Conservation (phyloP, 2,113 vertebrate genomes). For the Coptodon rendalli region DNA sequence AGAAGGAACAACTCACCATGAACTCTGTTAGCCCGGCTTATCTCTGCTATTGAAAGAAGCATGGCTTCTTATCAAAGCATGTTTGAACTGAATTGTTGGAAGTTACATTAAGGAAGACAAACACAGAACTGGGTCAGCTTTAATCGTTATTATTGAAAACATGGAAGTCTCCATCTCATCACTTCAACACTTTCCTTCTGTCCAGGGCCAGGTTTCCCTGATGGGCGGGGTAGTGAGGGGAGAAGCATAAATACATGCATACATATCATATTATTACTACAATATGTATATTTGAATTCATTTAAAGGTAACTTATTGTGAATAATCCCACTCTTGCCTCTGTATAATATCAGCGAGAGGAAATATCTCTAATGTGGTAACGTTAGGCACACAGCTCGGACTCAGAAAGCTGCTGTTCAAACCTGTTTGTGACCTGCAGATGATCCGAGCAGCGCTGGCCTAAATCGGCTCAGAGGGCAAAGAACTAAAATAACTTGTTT, state of each 20-base stretch:
- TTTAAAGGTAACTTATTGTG: background rate
- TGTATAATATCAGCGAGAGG: background rate
- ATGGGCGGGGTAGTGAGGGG: background rate
- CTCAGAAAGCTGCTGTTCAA: fast-evolving
- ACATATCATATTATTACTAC: background rate
- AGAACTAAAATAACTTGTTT: background rate
- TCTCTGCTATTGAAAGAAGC: background rate
- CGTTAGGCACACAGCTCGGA: fast-evolving
- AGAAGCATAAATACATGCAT: fast-evolving
- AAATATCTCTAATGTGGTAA: background rate
- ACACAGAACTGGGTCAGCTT: background rate
- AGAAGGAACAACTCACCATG: background rate
- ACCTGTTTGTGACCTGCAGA: background rate
- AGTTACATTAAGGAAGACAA: background rate
- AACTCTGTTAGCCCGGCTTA: background rate
- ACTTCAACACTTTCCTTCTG: background rate
- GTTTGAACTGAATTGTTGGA: background rate
- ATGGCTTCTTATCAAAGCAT: background rate
- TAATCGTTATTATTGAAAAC: background rate
- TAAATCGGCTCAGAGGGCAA: fast-evolving
- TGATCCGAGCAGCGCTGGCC: background rate
- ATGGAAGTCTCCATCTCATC: background rate
- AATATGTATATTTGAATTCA: background rate
- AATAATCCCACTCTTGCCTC: background rate
- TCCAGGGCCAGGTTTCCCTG: background rate